A percentile compares a stretch with the other conserved stretches of the same genome.
Evolutionary conservation across 2,113 vertebrate genomes (phyloP).

Genomic region (Desmodus rotundus): DNA sequence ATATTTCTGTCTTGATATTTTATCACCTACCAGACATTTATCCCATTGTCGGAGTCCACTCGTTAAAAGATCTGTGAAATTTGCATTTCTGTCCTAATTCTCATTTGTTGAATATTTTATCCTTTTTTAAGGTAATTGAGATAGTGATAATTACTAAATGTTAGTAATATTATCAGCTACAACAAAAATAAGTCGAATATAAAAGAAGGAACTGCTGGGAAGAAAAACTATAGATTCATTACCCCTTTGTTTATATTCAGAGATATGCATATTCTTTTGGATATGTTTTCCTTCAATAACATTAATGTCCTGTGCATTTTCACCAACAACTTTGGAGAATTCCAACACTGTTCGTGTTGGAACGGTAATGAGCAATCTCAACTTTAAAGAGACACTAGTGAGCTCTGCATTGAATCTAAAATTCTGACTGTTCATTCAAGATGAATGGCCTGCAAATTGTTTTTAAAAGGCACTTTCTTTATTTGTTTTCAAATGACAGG

Average conservation of each 20-base stretch:
- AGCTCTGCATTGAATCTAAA: conserved; percentile 66
- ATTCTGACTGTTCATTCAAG: conserved; percentile 69
- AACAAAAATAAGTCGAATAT: conserved; percentile 43
- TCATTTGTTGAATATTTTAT: not conserved
- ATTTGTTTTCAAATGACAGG: conserved; percentile 56
- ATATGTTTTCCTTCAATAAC: conserved; percentile 34
- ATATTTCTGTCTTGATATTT: not conserved
- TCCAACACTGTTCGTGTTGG: conserved; percentile 30
- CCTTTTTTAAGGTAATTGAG: not conserved
- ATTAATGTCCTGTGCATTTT: conserved; percentile 50
- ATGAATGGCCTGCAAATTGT: conserved; percentile 68
- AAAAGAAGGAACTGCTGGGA: not conserved
- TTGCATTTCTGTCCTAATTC: not conserved
- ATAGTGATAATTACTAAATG: not conserved
- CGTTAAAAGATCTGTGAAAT: not conserved
- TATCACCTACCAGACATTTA: not conserved
- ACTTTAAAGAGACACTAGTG: conserved; percentile 58
- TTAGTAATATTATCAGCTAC: not conserved
- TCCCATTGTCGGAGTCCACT: not conserved
- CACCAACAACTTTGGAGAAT: conserved; percentile 10
- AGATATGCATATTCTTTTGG: not conserved
- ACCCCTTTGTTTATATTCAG: conserved; percentile 29
- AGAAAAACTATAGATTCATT: conserved; percentile 47
- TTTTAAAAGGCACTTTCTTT: conserved; percentile 59
- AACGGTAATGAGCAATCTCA: conserved; percentile 44